Evolutionary conservation across 2,797 vertebrate genomes (phyloP), one percentile per base, ranked within the genome.

Genomic region (Gymnocypris eckloni): DNA sequence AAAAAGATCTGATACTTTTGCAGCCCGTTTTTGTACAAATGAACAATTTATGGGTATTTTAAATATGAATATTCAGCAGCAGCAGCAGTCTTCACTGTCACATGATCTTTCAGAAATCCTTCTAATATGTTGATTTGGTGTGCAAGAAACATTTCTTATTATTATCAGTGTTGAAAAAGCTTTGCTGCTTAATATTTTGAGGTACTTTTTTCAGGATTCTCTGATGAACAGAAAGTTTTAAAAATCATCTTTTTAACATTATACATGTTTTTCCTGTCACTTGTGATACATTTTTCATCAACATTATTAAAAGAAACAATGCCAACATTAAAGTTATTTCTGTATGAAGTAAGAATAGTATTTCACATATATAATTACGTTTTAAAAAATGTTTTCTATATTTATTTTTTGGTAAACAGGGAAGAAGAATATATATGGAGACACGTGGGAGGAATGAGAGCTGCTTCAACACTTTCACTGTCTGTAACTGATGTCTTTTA

Each of bases 351-450:
- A 43, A n/a, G 10, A 70, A 22, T 70, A 1, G 39, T 71, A 20
- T 45, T 45, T 41, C 20, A 37, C n/a, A 45, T 12, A 4, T 71
- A 22, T 64, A 13, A 33, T 70, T 33, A 33, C 6, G 39, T 39
- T 1, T 7, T 3, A 22, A 5, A 6, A 69, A 41, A 18, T 16
- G 5, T 16, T 52, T 52, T 10, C 2, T 45, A 2, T 18, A 7
- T 72, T 6, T 10, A 0, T 64, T 13, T n/a, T 91, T 6, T 89
- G n/a, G 16, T 86, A 25, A 61, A 66, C 94, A 98, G 98, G 72
- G 69, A 98, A 98, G 93, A 97, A 97, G 91, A 99, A 98, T 90
- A 94, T 96, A 90, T 99, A 99, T 13, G 98, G 98, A 91, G 98
- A 99, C 89, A 71, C 95, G 73, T 99, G 97, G 98, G 98, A 99